Evolutionary conservation across 35 echinoderm and acorn worm species (phyloP).

Genomic region (Ptychodera flava): DNA sequence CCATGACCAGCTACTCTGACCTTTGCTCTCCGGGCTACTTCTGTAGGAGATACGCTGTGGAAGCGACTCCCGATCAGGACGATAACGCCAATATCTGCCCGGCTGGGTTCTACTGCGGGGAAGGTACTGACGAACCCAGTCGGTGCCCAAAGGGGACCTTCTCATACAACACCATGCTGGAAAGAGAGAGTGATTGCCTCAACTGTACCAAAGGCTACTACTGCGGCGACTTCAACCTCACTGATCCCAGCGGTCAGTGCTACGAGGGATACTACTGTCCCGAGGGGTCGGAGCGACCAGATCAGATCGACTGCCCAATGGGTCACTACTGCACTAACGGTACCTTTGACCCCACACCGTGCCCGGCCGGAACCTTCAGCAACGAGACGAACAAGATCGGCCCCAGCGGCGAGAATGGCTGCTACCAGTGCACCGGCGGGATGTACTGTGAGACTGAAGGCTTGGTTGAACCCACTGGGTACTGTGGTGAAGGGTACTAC

Average conservation of each 20-base stretch:
- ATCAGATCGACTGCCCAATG: constrained; percentile 73
- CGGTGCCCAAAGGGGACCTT: constrained; percentile 74
- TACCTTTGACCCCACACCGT: constrained; percentile 94
- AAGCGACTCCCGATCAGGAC: constrained; percentile 58
- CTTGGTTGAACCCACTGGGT: constrained; percentile 71
- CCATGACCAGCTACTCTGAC: constrained; percentile 58
- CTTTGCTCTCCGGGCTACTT: constrained; percentile 75
- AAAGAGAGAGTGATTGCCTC: constrained; percentile 42
- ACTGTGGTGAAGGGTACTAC: constrained; percentile 90
- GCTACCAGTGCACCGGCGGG: constrained; percentile 80
- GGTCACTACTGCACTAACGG: constrained; percentile 90
- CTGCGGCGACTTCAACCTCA: constrained; percentile 57
- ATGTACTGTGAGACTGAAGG: constrained; percentile 96
- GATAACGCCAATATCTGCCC: constrained; percentile 77
- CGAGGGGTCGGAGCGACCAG: constrained; percentile 53
- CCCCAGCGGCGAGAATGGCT: constrained; percentile 29
- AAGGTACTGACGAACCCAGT: constrained; percentile 77
- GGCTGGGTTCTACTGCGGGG: constrained; percentile 75
- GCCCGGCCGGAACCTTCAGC: constrained; percentile 74
- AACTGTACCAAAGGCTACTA: constrained; percentile 88
- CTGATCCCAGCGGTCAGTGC: constrained; percentile 36
- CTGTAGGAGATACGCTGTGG: constrained; percentile 45
- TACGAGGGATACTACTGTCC: constrained; percentile 88
- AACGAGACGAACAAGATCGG: constrained; percentile 82
- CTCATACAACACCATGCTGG: constrained; percentile 43